Evolutionary conservation across 1,140 invertebrate genomes (phyloP).

Genomic region (Micrasema longulum): DNA sequence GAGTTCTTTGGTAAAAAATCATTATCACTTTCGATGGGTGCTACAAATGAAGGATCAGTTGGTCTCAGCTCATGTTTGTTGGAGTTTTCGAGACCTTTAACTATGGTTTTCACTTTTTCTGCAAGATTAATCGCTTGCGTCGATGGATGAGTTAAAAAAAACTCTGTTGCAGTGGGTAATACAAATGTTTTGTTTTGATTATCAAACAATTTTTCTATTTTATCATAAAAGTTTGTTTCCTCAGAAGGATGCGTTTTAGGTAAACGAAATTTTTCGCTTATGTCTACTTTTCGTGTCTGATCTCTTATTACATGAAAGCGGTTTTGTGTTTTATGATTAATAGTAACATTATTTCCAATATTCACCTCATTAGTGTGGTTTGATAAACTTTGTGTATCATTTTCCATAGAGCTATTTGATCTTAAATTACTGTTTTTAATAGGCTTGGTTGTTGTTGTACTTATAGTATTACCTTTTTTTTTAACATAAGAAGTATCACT

Average conservation of each 20-base stretch:
- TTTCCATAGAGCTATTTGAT: constrained; percentile 51
- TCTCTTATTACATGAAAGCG: constrained; percentile 37
- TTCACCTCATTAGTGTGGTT: constrained; percentile 28
- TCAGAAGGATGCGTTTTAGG: constrained; percentile 51
- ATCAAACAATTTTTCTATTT: constrained; percentile 37
- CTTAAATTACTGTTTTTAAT: constrained; percentile 56
- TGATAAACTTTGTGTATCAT: not conserved
- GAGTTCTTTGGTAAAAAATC: constrained; percentile 32
- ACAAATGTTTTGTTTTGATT: constrained; percentile 37
- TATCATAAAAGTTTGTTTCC: constrained; percentile 40
- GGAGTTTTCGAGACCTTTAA: constrained; percentile 44
- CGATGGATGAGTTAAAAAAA: constrained; percentile 50
- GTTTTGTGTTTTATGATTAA: constrained; percentile 2
- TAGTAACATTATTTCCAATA: not conserved
- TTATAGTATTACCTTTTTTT: constrained; percentile 37
- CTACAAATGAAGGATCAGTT: constrained; percentile 38
- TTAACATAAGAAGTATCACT: constrained; percentile 5
- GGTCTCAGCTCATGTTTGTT: constrained; percentile 3
- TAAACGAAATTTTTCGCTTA: constrained; percentile 53
- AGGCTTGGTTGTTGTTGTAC: constrained; percentile 55
- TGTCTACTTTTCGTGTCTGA: constrained; percentile 51
- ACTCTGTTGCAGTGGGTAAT: constrained; percentile 51
- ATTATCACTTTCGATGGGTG: constrained; percentile 35
- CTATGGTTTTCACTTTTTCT: constrained; percentile 47
- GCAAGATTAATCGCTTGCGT: constrained; percentile 50